Conservation (phyloP, 2,797 vertebrate genomes). For the Luscinia luscinia region DNA sequence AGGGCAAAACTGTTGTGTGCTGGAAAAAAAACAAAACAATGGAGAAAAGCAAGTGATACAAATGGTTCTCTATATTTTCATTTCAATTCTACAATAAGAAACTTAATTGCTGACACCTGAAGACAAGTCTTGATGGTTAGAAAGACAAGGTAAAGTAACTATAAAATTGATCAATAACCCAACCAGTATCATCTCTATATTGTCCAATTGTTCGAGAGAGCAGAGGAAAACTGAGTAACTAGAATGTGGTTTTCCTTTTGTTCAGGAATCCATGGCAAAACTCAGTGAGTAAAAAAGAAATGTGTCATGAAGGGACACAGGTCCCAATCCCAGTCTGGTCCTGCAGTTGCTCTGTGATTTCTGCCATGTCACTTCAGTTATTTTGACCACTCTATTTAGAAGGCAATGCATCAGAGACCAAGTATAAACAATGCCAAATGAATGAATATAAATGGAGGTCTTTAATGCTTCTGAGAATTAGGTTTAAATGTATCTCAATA, state of each 20-base stretch:
- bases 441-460: slow-evolving; percentile 27
- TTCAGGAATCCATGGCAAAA: neutral
- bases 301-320: neutral
- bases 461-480: slow-evolving; percentile 27
- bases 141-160: neutral
- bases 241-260: neutral
- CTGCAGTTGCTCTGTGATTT: neutral
- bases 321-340: neutral
- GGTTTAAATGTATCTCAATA: slow-evolving; percentile 13
- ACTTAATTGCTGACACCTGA: neutral
- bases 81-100: neutral
- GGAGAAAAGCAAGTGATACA: slow-evolving; percentile 58
- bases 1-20: slow-evolving; percentile 97
- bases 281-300: neutral
- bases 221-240: neutral
- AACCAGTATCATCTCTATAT: neutral
- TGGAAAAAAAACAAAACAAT: slow-evolving; percentile 68
- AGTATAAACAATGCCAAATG: neutral
- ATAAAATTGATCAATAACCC: neutral
- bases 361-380: neutral
- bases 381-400: neutral
- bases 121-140: neutral
- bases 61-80: slow-evolving; percentile 14
- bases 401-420: neutral
- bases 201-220: fast-evolving